phyloP scores from a whole-genome alignment of 2,113 vertebrate species.

The Climacteris rufus region DNA sequence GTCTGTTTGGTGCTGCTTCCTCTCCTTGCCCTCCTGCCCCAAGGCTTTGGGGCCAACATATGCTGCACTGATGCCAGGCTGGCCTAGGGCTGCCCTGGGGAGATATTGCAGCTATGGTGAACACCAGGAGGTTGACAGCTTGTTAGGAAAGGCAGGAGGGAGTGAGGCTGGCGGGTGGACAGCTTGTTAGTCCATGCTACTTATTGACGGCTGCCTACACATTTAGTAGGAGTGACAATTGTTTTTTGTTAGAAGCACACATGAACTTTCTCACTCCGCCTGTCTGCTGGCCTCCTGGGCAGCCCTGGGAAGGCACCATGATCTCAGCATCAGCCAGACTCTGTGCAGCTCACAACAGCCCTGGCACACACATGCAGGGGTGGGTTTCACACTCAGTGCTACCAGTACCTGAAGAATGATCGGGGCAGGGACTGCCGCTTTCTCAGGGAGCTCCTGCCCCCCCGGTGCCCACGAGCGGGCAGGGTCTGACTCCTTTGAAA shows the following conservation, averaged over 20 bases:
- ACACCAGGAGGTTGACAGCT: background rate
- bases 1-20: background rate
- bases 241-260: conserved; percentile 27
- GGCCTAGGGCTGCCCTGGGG: background rate
- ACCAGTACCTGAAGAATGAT: conserved; percentile 91
- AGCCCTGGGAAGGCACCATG: background rate
- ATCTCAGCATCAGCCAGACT: conserved; percentile 5
- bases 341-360: background rate
- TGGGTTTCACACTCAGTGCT: conserved; percentile 49
- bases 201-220: conserved; percentile 19
- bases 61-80: background rate
- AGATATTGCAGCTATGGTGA: background rate
- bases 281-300: background rate
- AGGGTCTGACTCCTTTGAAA: conserved; percentile 95
- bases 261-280: background rate
- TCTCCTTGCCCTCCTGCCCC: background rate
- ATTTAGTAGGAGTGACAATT: conserved; percentile 39
- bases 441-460: conserved; percentile 82
- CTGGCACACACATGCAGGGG: conserved; percentile 62
- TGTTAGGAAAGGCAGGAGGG: conserved; percentile 35
- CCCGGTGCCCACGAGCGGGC: conserved; percentile 83
- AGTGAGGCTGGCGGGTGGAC: conserved; percentile 23
- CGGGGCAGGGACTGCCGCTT: conserved; percentile 89
- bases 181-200: conserved; percentile 63
- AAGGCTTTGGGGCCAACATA: background rate